Evolutionary conservation across 2,113 vertebrate genomes (phyloP), one percentile per base, ranked within the genome.

Genomic region (Ploceus nigricollis): DNA sequence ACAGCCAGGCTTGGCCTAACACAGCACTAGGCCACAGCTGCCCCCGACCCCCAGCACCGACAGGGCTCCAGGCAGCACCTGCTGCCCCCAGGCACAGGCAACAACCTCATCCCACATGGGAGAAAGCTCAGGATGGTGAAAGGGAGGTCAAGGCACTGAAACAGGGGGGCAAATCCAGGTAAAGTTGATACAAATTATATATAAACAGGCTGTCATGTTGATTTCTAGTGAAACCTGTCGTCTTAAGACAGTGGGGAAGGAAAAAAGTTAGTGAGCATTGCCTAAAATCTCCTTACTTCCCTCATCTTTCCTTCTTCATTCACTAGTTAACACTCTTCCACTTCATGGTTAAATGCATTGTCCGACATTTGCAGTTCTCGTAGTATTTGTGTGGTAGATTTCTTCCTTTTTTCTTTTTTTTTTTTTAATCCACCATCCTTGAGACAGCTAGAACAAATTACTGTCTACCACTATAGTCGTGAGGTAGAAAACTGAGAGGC

Each of bases 101-200:
- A 9, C 8, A 25, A 4, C 47, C 57, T 51, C 11, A 5, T 30
- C 73, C 23, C 35, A 3, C 12, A 0, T 0, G 5, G 27, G 22
- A 60, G 13, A 65, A 58, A 40, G 57, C 20, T 35, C 18, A 7
- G 24, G 35, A 3, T 21, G 45, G 9, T 16, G 11, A 54, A 42
- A 42, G 48, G 47, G 48, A 69, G 40, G 33, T 23, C 47, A 44
- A 56, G 39, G 39, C 15, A 3, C 21, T 22, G 37, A 27, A 83
- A 50, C 10, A n/a, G 28, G 2, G 2, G 18, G 23, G 3, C 9
- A 73, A 79, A 54, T 3, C 25, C 68, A 1, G 1, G 3, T 19
- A 4, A 51, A 44, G 10, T 25, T 87, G 3, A 4, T 35, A 18
- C 5, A 21, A 69, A 17, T 48, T 2, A 4, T 8, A 1, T 6